These are phyloP conservation scores for Perithous albicinctus DNA, from an alignment of 2,888 invertebrate species.

Conservation along the genomic window DNA sequence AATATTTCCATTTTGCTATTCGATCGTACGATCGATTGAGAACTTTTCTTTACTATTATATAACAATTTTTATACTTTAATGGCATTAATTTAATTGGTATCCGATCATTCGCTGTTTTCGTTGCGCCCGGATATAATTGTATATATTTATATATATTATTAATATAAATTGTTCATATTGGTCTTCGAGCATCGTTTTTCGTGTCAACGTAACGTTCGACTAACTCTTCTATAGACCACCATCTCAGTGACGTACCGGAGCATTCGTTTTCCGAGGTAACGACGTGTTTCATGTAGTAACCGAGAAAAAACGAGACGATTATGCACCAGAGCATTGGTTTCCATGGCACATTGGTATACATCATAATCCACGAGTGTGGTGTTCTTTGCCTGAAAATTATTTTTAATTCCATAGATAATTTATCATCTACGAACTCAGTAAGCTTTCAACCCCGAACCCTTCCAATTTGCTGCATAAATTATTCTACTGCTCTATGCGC, in stretches of 20 bases:
- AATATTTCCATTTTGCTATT: constrained; percentile 10
- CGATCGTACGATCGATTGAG: constrained; percentile 4
- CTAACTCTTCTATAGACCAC: constrained; percentile 78
- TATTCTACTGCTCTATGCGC: too few species aligned
- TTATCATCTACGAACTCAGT: not conserved
- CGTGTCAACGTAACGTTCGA: constrained; percentile 71
- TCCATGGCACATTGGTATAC: constrained; percentile 70
- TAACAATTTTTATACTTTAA: not conserved
- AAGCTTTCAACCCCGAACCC: too few species aligned
- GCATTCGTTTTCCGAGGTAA: constrained; percentile 72
- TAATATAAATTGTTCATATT: constrained; percentile 64
- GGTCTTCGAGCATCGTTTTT: constrained; percentile 70
- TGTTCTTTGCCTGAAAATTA: constrained; percentile 65
- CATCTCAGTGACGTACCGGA: constrained; percentile 72
- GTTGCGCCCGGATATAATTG: not conserved
- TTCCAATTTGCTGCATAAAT: too few species aligned
- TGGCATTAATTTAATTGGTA: not conserved
- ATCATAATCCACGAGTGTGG: constrained; percentile 56
- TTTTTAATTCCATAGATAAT: not conserved
- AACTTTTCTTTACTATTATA: not conserved
- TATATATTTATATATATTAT: constrained; percentile 11
- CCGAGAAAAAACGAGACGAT: constrained; percentile 77
- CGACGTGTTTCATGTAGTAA: constrained; percentile 76
- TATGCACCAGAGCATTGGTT: constrained; percentile 74
- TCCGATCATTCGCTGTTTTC: constrained; percentile 1